A percentile compares a stretch with the other conserved stretches of the same genome.
Evolutionary conservation across 2,113 vertebrate genomes (phyloP).

Genomic region (Chamaetylas fuelleborni): DNA sequence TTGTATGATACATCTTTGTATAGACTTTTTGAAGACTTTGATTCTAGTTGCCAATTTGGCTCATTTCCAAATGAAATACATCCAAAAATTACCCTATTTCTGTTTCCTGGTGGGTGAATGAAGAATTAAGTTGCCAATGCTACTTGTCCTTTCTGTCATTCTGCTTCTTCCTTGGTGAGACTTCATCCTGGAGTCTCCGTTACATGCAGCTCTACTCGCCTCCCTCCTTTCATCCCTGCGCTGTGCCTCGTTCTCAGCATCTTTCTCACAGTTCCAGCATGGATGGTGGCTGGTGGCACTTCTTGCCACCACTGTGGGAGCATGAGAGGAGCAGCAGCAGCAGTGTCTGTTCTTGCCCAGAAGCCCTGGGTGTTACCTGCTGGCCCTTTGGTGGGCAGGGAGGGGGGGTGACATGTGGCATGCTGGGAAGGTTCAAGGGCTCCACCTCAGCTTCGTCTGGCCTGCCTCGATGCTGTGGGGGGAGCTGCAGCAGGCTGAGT

Average conservation of each 20-base stretch:
- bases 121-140: neutral
- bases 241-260: neutral
- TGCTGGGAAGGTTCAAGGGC: fast-evolving
- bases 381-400: neutral
- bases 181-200: neutral
- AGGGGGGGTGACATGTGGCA: fast-evolving
- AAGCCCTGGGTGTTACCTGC: neutral
- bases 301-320: fast-evolving
- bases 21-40: conserved; percentile 83
- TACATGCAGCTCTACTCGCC: fast-evolving
- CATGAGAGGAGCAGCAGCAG: no score
- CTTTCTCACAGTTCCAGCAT: neutral
- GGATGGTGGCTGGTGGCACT: fast-evolving
- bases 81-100: conserved; percentile 57
- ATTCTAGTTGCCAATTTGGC: conserved; percentile 78
- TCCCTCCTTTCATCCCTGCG: neutral
- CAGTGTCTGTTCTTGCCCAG: neutral
- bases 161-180: neutral
- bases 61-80: conserved; percentile 81
- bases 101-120: conserved; percentile 54
- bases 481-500: neutral
- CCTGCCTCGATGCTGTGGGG: fast-evolving
- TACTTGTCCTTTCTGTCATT: conserved; percentile 26
- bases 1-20: conserved; percentile 83
- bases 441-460: fast-evolving